These are phyloP conservation scores for Babyrousa celebensis DNA, from an alignment of 2,797 vertebrate species.

Conservation along the genomic window DNA sequence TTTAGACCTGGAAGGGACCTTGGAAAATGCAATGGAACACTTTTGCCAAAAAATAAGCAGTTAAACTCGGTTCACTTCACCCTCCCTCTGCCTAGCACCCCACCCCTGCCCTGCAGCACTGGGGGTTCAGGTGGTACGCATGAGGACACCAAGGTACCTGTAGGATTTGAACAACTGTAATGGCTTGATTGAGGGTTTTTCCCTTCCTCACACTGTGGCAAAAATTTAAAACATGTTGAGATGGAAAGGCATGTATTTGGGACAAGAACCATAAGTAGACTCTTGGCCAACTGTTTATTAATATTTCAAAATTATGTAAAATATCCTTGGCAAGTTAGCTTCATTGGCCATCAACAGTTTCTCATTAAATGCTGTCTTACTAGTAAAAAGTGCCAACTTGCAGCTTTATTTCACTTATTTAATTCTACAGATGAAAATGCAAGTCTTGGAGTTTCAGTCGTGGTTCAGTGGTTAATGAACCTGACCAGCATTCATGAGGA, in stretches of 20 bases:
- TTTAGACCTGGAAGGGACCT: not conserved
- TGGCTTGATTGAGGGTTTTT: not conserved
- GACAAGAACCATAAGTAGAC: not conserved
- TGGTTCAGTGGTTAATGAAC: too few species aligned
- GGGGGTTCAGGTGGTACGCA: not conserved
- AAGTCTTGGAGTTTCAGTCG: not conserved
- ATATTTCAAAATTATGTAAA: slow-evolving; percentile 26
- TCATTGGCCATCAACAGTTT: not conserved
- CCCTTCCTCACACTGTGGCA: not conserved
- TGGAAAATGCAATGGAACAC: not conserved
- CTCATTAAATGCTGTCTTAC: slow-evolving; percentile 24
- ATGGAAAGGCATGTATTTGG: not conserved
- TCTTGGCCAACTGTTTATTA: not conserved
- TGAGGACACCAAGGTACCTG: not conserved
- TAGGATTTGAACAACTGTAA: not conserved
- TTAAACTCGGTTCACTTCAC: not conserved
- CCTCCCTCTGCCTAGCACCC: not conserved
- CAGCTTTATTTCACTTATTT: not conserved
- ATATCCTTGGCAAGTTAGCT: not conserved
- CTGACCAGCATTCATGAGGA: too few species aligned
- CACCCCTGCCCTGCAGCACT: not conserved
- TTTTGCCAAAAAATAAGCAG: not conserved
- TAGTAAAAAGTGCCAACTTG: not conserved
- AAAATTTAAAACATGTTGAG: not conserved
- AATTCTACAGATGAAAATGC: not conserved